These are phyloP conservation scores for Schizotus pectinicornis DNA, from an alignment of 2,888 invertebrate species.

Conservation along the genomic window DNA sequence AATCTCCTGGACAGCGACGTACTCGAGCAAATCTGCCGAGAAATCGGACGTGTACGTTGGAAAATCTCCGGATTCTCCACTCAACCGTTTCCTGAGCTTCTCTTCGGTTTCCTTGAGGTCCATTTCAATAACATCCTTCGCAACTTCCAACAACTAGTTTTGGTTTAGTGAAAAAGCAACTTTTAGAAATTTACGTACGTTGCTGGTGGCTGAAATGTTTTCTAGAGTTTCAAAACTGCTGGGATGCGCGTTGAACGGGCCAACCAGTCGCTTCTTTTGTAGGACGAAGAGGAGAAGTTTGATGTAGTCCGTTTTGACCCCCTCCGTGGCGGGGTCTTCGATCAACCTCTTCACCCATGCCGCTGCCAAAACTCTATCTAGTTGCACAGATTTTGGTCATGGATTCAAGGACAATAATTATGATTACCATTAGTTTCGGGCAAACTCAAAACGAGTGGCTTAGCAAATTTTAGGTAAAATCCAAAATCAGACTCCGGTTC, in stretches of 20 bases:
- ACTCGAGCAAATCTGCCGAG: constrained; percentile 58
- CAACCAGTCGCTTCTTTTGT: constrained; percentile 55
- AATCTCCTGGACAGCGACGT: constrained; percentile 60
- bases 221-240: constrained; percentile 45
- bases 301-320: constrained; percentile 54
- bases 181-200: constrained; percentile 39
- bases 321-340: constrained; percentile 43
- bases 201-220: constrained; percentile 46
- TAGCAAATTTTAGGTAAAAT: constrained; percentile 57
- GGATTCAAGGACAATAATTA: not conserved
- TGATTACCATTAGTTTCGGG: constrained; percentile 53
- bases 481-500: constrained; percentile 46
- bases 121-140: constrained; percentile 49
- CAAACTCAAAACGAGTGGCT: constrained; percentile 56
- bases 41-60: constrained; percentile 53
- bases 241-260: constrained; percentile 57
- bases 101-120: constrained; percentile 43
- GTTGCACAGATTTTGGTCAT: constrained; percentile 11
- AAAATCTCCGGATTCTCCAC: constrained; percentile 45
- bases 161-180: constrained; percentile 2
- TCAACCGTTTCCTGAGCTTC: constrained; percentile 32
- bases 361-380: constrained; percentile 57
- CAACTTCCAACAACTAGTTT: constrained; percentile 48
- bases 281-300: constrained; percentile 59
- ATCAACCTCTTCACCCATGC: constrained; percentile 58